phyloP scores from a whole-genome alignment of 64 coral and sea anemone species.

The Acropora tenuis region DNA sequence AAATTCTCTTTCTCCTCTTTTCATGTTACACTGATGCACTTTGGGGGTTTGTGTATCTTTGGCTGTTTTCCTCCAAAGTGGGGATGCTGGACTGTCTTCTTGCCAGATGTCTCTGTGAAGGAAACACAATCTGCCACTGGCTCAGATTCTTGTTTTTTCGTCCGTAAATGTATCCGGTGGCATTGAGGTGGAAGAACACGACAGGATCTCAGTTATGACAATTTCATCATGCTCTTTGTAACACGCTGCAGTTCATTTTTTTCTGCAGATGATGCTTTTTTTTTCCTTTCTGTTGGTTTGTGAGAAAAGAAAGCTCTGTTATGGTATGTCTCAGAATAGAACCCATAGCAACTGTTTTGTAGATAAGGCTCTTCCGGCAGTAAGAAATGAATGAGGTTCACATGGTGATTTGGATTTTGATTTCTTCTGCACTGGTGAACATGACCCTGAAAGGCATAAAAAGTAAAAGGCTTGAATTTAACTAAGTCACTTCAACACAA shows the following conservation, averaged over 20 bases:
- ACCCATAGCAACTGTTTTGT: not conserved
- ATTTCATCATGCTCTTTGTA: no score
- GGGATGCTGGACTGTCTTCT: constrained; percentile 8
- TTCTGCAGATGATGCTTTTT: not conserved
- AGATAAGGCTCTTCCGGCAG: not conserved
- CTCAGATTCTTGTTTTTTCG: no score
- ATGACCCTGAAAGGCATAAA: not conserved
- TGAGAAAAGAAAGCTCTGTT: not conserved
- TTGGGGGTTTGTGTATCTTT: not conserved
- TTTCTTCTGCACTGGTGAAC: not conserved
- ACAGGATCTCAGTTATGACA: no score
- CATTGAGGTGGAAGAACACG: no score
- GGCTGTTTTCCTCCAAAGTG: constrained; percentile 47
- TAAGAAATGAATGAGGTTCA: not conserved
- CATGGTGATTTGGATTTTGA: not conserved
- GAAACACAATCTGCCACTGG: not conserved
- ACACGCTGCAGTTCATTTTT: not conserved
- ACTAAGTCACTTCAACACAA: not conserved
- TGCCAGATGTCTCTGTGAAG: not conserved
- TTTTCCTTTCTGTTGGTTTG: not conserved
- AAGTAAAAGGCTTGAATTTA: not conserved
- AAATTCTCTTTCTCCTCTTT: constrained; percentile 26
- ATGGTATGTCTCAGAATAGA: not conserved
- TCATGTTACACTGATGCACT: not conserved
- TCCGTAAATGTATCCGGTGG: no score